Base-by-base conservation (phyloP, 2,113 vertebrate species). In the Cervus canadensis region DNA sequence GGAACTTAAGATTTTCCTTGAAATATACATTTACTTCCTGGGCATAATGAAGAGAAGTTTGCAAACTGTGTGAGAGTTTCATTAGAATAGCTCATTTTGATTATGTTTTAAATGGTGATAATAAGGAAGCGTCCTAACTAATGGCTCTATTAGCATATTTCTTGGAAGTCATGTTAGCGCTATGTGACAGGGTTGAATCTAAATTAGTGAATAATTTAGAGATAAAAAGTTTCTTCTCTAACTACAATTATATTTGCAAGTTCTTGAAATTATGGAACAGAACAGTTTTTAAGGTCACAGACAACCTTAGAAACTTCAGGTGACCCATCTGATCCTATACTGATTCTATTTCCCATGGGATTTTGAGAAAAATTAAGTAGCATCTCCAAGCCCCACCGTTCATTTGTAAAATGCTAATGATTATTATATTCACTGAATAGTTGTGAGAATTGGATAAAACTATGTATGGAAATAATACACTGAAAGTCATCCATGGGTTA, bases 171-270 rank as follows among this genome's bases (percentile, higher is more conserved):
- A 7, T 71, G 40, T 85, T 97, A 95, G 85, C 11, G 16, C 45
- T 96, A 10, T 96, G 48, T 97, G 92, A 96, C n/a, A 95, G 93
- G 87, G 60, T 56, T 62, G 21, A 91, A 96, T 95, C 9, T 84
- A 95, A 98, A 98, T 95, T 97, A 98, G 97, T 96, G 79, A 98
- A 88, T 67, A 93, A 79, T 11, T 94, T 82, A 89, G 60, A 95
- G 50, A 48, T 45, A 97, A 88, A 7, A 56, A 91, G 26, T 48
- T 57, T 81, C 87, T 52, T 81, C 57, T 96, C 79, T 54, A 89
- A 95, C 50, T 96, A 88, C 48, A 91, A 88, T 96, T 95, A 83
- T 94, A 16, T 8, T 87, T 88, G 16, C 28, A 78, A 28, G 7
- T 84, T 95, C 26, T 85, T 83, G 25, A 85, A 52, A 6, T 50